Conservation (phyloP, 2,113 vertebrate genomes). For the Lipophrys pholis region DNA sequence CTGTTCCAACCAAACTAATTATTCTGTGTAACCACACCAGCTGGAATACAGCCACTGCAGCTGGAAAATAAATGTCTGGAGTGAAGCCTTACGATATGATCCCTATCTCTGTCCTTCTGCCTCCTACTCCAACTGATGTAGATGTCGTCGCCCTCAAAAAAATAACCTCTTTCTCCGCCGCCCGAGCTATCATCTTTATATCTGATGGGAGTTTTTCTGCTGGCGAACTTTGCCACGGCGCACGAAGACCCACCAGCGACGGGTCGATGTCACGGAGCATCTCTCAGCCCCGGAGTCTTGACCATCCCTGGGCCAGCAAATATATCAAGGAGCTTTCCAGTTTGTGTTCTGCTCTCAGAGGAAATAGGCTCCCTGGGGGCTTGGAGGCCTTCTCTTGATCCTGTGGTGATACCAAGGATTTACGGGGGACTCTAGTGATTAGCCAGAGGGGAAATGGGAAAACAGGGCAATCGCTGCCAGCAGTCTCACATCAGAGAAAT, state of each 20-base stretch:
- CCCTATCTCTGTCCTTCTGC: conserved; percentile 49
- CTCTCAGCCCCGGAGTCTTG: conserved; percentile 62
- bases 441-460: conserved; percentile 81
- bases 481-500: conserved; percentile 69
- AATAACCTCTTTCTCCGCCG: too few species aligned
- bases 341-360: conserved; percentile 74
- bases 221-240: conserved; percentile 20
- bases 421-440: conserved; percentile 80
- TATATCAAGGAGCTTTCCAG: conserved; percentile 71
- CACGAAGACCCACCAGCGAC: conserved; percentile 39
- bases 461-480: conserved; percentile 75
- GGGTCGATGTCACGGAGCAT: conserved; percentile 58
- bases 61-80: conserved; percentile 56
- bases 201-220: conserved; percentile 27
- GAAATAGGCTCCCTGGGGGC: conserved; percentile 76
- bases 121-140: conserved; percentile 25
- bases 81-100: conserved; percentile 47
- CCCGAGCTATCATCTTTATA: conserved; percentile 2
- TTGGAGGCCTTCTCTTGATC: conserved; percentile 76
- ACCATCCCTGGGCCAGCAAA: conserved; percentile 68
- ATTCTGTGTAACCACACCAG: conserved; percentile 70
- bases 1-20: conserved; percentile 78
- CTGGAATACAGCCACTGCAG: conserved; percentile 67
- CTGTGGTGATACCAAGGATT: conserved; percentile 79
- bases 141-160: not conserved